Conservation (phyloP, 2,797 vertebrate species). For the Otus scops region DNA sequence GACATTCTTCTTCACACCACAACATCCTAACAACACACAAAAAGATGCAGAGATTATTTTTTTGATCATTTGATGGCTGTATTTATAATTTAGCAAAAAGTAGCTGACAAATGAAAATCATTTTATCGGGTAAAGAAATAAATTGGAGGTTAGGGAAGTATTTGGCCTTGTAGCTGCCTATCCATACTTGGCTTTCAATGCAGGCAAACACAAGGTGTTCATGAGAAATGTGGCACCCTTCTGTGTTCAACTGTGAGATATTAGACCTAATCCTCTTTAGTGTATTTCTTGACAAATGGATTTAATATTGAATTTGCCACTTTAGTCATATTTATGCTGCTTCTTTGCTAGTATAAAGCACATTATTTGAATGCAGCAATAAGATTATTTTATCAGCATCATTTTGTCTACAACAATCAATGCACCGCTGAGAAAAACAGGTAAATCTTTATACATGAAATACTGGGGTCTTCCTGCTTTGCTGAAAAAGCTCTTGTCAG, state of each 20-base stretch:
- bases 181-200: neutral
- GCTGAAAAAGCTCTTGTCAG: neutral
- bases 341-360: neutral
- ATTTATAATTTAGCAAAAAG: neutral
- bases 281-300: neutral
- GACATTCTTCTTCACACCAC: neutral
- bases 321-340: neutral
- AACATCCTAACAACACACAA: neutral
- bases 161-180: neutral
- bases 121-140: neutral
- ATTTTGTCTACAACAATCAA: neutral
- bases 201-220: neutral
- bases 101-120: neutral
- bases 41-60: neutral
- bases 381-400: neutral
- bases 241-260: neutral
- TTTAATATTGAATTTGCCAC: neutral
- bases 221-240: neutral
- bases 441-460: neutral
- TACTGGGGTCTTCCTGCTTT: neutral
- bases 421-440: neutral
- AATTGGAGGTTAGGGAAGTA: neutral
- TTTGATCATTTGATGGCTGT: neutral
- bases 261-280: neutral
- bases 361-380: neutral